Conservation (phyloP, 2,888 invertebrate species). For the Abrostola tripartita region DNA sequence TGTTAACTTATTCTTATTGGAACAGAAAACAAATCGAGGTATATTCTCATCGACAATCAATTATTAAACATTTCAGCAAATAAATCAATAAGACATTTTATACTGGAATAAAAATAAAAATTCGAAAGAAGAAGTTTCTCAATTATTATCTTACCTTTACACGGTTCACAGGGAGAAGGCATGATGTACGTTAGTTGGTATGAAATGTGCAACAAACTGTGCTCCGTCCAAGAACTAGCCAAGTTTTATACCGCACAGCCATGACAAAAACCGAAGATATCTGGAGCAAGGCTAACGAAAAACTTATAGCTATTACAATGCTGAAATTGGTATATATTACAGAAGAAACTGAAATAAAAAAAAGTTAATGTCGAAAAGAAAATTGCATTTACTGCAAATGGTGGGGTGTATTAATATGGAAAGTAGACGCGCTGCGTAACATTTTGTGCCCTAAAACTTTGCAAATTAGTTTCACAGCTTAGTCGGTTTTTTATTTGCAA, state of each 20-base stretch:
- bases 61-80: background rate
- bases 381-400: slow-evolving; percentile 4
- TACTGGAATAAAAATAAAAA: too few species aligned
- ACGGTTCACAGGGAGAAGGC: slow-evolving; percentile 89
- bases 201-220: slow-evolving; percentile 63
- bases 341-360: slow-evolving; percentile 28
- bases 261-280: slow-evolving; percentile 71
- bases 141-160: slow-evolving; percentile 83
- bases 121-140: background rate
- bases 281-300: slow-evolving; percentile 77
- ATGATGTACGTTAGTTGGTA: slow-evolving; percentile 65
- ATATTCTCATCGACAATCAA: too few species aligned
- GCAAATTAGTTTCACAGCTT: too few species aligned
- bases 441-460: background rate
- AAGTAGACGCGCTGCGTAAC: background rate
- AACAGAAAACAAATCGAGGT: too few species aligned
- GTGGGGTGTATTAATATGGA: background rate
- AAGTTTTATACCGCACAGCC: slow-evolving; percentile 72
- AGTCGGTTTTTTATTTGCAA: too few species aligned
- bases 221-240: slow-evolving; percentile 23
- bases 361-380: slow-evolving; percentile 1
- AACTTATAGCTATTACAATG: slow-evolving; percentile 60
- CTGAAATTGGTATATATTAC: slow-evolving; percentile 44
- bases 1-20: too few species aligned
- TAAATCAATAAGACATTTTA: background rate